These are phyloP conservation scores for Mythimna pallens DNA, from an alignment of 2,888 invertebrate genomes.

Conservation along the genomic window DNA sequence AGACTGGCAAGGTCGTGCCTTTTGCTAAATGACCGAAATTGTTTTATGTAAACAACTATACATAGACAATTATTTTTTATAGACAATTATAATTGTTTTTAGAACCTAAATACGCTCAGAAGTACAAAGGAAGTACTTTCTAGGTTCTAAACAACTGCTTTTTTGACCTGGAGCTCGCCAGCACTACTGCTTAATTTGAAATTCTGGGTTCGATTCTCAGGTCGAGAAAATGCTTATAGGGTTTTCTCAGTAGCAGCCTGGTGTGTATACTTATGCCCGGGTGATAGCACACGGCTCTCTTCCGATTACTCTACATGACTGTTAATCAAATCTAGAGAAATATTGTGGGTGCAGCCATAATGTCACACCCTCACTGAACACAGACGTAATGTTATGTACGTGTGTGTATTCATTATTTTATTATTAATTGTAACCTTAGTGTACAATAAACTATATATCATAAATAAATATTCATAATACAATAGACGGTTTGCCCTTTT, in stretches of 20 bases:
- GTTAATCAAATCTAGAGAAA: neutral
- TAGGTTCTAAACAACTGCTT: neutral
- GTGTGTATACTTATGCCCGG: neutral
- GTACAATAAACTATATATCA: no score
- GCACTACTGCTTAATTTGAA: neutral
- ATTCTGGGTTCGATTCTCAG: neutral
- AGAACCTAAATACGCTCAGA: neutral
- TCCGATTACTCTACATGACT: neutral
- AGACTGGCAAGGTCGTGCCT: neutral
- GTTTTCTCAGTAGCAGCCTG: neutral
- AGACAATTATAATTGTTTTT: neutral
- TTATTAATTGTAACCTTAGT: no score
- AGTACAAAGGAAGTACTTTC: neutral
- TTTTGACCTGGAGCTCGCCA: fast-evolving
- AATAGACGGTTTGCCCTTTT: no score
- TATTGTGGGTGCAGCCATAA: neutral
- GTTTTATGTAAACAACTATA: neutral
- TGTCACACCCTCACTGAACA: no score
- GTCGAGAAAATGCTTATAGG: neutral
- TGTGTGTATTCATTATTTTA: no score
- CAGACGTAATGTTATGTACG: neutral
- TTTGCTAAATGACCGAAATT: neutral
- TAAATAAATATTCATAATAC: neutral
- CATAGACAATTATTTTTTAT: neutral
- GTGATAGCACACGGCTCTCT: neutral